A percentile compares a stretch with the other conserved stretches of the same genome.
phyloP scores from a whole-genome alignment of 2,888 invertebrate genomes.

The Pyrrhosoma nymphula region DNA sequence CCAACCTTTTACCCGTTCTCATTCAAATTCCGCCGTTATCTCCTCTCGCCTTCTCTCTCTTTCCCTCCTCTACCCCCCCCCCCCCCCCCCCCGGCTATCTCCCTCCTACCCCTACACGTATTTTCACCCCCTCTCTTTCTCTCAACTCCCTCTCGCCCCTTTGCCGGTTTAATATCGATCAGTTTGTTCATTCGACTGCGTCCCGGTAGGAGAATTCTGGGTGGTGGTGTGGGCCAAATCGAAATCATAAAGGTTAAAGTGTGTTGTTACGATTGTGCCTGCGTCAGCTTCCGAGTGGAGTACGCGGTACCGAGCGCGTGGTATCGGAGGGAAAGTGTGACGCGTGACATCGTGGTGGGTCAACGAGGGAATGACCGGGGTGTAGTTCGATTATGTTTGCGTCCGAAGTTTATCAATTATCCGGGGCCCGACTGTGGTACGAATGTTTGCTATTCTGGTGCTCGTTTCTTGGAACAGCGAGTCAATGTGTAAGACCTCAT shows the following conservation, averaged over 20 bases:
- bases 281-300: background rate
- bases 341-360: background rate
- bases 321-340: background rate
- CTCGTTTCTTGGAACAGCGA: too few species aligned
- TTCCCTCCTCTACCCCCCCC: background rate
- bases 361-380: background rate
- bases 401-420: background rate
- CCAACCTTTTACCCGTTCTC: background rate
- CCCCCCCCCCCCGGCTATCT: background rate
- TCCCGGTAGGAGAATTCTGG: conserved; percentile 15
- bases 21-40: conserved; percentile 27
- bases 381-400: background rate
- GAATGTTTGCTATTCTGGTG: too few species aligned
- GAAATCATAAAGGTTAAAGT: background rate
- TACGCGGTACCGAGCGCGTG: background rate
- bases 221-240: background rate
- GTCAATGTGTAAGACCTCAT: too few species aligned
- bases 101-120: background rate
- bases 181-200: conserved; percentile 42
- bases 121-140: background rate
- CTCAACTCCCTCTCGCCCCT: background rate
- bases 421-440: background rate
- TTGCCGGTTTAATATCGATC: conserved; percentile 54
- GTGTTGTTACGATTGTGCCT: background rate
- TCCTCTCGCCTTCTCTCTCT: background rate